Base-by-base conservation (phyloP, 2,888 invertebrate genomes). In the Petrophora chlorosata region DNA sequence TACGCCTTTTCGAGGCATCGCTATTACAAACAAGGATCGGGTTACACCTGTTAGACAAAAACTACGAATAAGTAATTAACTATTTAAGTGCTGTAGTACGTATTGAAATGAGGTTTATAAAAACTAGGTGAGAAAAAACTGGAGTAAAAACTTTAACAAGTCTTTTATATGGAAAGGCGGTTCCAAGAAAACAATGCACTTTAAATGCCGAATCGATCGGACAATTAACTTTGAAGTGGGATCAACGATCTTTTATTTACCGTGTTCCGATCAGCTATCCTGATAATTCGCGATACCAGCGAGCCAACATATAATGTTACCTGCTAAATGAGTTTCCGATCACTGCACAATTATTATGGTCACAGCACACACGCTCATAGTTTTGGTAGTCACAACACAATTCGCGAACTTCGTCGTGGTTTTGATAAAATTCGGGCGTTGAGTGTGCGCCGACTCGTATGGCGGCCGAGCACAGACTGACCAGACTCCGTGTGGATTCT, bases 181-280 rank as follows among this genome's bases (percentile, higher is more conserved):
- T 46, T 46, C 38, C 23, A 42, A 49, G 46, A 51, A 49, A 47
- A 65, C 65, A 63, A 67, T 70, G 67, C 73, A 72, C 67, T 79
- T 56, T 65, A 73, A 73, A 58, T 72, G 45, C 63, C 61, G 64
- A 76, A 77, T 77, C 73, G 73, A 75, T 76, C 70, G 64, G 77
- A 70, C 78, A 79, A 82, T 83, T 81, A 83, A 77, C 59, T 75
- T 73, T 72, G 61, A 78, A 84, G 80, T 82, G 86, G 85, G 85
- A 85, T 84, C 85, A 84, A 85, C 67, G 85, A 75, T 85, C 85
- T 79, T 73, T 67, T 67, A 70, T 71, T 75, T 71, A 72, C 65
- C 45, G 64, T 57, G 66, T 60, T 63, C 67, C 64, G 66, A 61
- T 62, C 52, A 33, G 38, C 65, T 67, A 74, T 76, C 66, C 70